Conservation (phyloP, 2,113 vertebrate genomes). For the human region DNA sequence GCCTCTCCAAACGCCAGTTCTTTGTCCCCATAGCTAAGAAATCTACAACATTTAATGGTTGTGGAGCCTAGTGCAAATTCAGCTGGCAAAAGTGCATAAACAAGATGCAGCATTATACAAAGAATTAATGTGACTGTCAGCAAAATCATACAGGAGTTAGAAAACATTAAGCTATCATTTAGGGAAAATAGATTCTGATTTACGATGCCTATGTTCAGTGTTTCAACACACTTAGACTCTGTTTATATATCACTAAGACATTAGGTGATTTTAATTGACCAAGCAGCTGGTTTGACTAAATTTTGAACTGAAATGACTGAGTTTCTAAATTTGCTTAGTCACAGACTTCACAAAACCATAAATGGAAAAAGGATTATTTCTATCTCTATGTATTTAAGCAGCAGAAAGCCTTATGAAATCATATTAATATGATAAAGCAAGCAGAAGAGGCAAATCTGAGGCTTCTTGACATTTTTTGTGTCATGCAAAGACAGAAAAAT, state of each 20-base stretch:
- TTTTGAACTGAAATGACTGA: constrained; percentile 28
- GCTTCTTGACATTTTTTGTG: constrained; percentile 12
- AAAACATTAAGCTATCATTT: not conserved
- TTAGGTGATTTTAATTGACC: constrained; percentile 37
- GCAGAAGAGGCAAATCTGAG: not conserved
- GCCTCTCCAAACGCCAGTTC: not conserved
- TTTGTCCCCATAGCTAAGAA: not conserved
- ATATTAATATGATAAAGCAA: constrained; percentile 35
- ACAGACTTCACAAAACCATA: constrained; percentile 30
- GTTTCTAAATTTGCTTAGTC: constrained; percentile 50
- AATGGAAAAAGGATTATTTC: constrained; percentile 51
- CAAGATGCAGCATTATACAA: not conserved
- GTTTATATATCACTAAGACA: constrained; percentile 5
- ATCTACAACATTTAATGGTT: not conserved
- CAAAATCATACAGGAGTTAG: constrained; percentile 12
- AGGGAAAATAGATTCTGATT: constrained; percentile 35
- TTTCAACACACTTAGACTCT: constrained; percentile 3
- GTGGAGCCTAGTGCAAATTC: not conserved
- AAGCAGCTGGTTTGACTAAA: not conserved
- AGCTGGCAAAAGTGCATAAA: not conserved
- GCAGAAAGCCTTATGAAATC: constrained; percentile 11
- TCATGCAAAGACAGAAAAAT: constrained; percentile 12
- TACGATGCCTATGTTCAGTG: not conserved
- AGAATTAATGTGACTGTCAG: not conserved
- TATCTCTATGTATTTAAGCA: constrained; percentile 8